Conservation (phyloP, 2,888 invertebrate species). For the Nomada ruficornis region DNA sequence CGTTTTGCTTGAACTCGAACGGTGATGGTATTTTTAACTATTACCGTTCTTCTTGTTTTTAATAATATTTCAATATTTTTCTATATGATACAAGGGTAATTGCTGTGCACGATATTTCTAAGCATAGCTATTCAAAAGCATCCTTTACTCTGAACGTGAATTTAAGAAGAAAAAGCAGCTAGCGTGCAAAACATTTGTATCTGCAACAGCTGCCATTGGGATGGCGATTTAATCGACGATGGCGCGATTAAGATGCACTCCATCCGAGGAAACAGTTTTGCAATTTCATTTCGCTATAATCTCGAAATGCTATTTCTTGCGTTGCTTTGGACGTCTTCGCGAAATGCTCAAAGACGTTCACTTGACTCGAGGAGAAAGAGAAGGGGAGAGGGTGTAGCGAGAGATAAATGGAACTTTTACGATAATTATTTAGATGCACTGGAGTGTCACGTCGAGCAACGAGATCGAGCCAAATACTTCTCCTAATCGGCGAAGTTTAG, state of each 20-base stretch:
- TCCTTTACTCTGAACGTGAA: not conserved
- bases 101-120: too few species aligned
- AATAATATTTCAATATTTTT: too few species aligned
- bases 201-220: not conserved
- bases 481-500: not conserved
- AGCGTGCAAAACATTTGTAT: not conserved
- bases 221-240: constrained; percentile 9
- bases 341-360: constrained; percentile 43
- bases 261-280: constrained; percentile 23
- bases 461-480: not conserved
- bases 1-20: too few species aligned
- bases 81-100: too few species aligned
- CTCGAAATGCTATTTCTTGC: constrained; percentile 44
- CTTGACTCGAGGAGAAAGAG: not conserved
- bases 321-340: constrained; percentile 12
- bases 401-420: constrained; percentile 50
- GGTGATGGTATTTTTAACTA: too few species aligned
- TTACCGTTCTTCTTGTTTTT: too few species aligned
- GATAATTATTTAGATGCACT: constrained; percentile 40
- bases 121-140: not conserved
- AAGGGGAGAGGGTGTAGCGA: not conserved
- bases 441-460: not conserved
- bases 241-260: constrained; percentile 31
- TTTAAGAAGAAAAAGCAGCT: too few species aligned
- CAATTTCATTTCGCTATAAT: constrained; percentile 54